phyloP scores from a whole-genome alignment of 2,888 invertebrate genomes.

The Anoncus sp. region DNA sequence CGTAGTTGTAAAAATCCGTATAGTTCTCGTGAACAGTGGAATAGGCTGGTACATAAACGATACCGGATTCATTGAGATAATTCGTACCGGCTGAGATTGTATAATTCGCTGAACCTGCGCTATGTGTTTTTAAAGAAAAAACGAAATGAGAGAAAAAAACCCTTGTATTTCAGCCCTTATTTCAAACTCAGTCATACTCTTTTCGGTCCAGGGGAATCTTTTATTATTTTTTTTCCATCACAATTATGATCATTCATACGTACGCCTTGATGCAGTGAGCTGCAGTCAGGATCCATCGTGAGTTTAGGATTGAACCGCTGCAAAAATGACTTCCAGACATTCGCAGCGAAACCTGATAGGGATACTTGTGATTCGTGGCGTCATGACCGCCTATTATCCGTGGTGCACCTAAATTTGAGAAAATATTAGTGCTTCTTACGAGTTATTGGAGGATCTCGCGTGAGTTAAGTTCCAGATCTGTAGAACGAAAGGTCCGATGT shows the following conservation, averaged over 20 bases:
- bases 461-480: too few species aligned
- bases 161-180: too few species aligned
- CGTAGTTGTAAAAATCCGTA: slow-evolving; percentile 57
- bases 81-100: slow-evolving; percentile 63
- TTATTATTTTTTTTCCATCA: too few species aligned
- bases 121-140: too few species aligned
- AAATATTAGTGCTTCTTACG: too few species aligned
- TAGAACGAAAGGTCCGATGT: too few species aligned
- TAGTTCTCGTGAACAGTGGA: slow-evolving; percentile 63
- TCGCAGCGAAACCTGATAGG: slow-evolving; percentile 54
- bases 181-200: too few species aligned
- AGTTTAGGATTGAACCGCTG: slow-evolving; percentile 57
- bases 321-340: slow-evolving; percentile 35
- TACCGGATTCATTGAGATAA: slow-evolving; percentile 59
- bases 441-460: too few species aligned
- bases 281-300: slow-evolving; percentile 59
- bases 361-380: slow-evolving; percentile 56
- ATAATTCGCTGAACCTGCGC: not conserved
- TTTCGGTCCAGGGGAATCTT: too few species aligned
- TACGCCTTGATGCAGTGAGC: slow-evolving; percentile 58
- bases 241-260: slow-evolving; percentile 5
- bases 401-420: slow-evolving; percentile 23
- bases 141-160: too few species aligned
- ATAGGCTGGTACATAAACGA: slow-evolving; percentile 49
- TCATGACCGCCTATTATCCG: slow-evolving; percentile 55